Percentiles rank a stretch among this genome's conserved stretches.
These are phyloP conservation scores for Drosophila limbata DNA, from an alignment of 2,888 invertebrate species.

Conservation along the genomic window DNA sequence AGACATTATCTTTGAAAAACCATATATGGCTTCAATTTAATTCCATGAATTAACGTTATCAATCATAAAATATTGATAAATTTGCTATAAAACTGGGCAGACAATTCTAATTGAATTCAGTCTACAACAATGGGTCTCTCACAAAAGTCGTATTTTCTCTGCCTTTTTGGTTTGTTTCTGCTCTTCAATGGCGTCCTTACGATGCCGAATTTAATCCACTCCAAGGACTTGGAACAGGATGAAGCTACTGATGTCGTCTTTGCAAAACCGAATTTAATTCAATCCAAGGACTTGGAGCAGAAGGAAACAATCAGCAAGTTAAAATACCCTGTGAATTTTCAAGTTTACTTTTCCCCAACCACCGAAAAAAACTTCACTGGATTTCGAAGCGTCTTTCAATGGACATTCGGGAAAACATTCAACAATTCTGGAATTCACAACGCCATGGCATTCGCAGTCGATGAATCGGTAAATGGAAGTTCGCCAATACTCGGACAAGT, in stretches of 20 bases:
- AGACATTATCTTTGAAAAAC: too few relatives aligned
- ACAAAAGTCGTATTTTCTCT: neutral
- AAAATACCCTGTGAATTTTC: neutral
- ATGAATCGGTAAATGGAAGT: neutral
- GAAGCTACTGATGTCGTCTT: too few relatives aligned
- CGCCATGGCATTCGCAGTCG: neutral
- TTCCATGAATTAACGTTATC: neutral
- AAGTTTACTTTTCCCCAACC: neutral
- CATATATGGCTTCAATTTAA: too few relatives aligned
- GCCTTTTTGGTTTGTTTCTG: constrained; percentile 1
- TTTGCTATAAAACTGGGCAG: neutral
- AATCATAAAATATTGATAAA: neutral
- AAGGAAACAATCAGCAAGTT: neutral
- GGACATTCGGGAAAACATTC: neutral
- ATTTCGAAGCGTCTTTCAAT: constrained; percentile 23
- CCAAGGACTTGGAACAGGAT: neutral
- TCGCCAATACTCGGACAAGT: constrained; percentile 2
- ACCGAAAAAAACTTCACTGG: neutral
- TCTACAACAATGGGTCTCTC: constrained; percentile 7
- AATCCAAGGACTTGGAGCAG: neutral
- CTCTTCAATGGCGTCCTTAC: neutral
- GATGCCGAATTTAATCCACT: neutral
- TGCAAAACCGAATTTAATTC: neutral
- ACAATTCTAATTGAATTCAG: neutral
- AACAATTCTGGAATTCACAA: constrained; percentile 13